A percentile compares a stretch with the other conserved stretches of the same genome.
Conservation (phyloP, 1,140 invertebrate genomes). For the Pseudomyrmex gracilis region DNA sequence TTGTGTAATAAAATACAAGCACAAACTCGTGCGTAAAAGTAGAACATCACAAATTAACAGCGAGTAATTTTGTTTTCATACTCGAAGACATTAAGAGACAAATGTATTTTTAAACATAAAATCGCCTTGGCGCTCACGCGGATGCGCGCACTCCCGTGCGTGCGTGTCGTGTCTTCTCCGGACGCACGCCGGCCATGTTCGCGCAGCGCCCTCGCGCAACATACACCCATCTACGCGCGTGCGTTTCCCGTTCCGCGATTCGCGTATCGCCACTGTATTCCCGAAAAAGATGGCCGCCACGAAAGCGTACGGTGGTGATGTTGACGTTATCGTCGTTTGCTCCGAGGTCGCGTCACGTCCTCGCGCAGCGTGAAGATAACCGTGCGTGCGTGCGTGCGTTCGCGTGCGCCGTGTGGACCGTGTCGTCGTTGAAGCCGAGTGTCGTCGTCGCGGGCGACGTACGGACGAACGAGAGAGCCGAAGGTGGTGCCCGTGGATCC, state of each 20-base stretch:
- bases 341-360: slow-evolving; percentile 79
- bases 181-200: too few species aligned
- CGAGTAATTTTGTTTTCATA: too few species aligned
- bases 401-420: slow-evolving; percentile 55
- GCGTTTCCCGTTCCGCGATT: slow-evolving; percentile 70
- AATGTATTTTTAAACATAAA: too few species aligned
- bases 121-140: too few species aligned
- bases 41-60: too few species aligned
- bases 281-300: slow-evolving; percentile 84
- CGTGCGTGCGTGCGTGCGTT: slow-evolving; percentile 64
- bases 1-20: too few species aligned
- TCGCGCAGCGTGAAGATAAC: slow-evolving; percentile 75
- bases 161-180: too few species aligned
- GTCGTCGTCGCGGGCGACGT: slow-evolving; percentile 58
- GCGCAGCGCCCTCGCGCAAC: slow-evolving; percentile 45
- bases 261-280: slow-evolving; percentile 64
- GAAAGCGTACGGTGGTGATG: slow-evolving; percentile 85
- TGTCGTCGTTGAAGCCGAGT: slow-evolving; percentile 31
- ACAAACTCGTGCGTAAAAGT: too few species aligned
- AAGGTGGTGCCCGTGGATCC: slow-evolving; percentile 60
- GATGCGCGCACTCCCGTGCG: too few species aligned
- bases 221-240: slow-evolving; percentile 57
- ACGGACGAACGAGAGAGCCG: slow-evolving; percentile 59
- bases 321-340: slow-evolving; percentile 79
- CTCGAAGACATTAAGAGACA: too few species aligned